Percentiles rank a stretch among this genome's conserved stretches.
These are phyloP conservation scores for Gibbula magus DNA, from an alignment of 2,888 invertebrate species.

Conservation along the genomic window DNA sequence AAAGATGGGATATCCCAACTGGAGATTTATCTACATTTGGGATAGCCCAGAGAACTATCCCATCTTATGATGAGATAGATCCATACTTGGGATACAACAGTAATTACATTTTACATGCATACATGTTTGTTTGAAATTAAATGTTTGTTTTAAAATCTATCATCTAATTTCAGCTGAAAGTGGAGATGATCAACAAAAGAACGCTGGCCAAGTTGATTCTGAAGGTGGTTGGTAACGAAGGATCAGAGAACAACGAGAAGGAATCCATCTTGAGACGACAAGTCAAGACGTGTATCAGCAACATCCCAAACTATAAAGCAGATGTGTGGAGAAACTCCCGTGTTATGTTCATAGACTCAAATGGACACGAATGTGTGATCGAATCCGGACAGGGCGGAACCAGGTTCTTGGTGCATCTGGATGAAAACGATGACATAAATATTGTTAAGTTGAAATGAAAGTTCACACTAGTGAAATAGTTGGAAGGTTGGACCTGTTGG, in stretches of 20 bases:
- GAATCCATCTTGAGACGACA: no score
- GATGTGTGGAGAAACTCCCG: neutral
- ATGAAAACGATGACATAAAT: neutral
- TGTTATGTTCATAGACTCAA: neutral
- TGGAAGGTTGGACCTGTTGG: no score
- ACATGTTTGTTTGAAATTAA: no score
- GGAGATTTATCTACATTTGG: no score
- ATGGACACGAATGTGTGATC: neutral
- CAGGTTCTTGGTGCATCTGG: neutral
- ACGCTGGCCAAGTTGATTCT: neutral
- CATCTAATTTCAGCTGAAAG: neutral
- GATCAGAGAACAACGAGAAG: no score
- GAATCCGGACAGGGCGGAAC: neutral
- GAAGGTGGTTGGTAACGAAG: neutral
- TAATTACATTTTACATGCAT: no score
- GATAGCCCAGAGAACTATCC: no score
- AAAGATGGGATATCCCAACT: no score
- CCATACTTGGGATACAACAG: no score
- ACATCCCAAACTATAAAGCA: neutral
- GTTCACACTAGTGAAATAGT: no score
- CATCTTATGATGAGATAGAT: no score
- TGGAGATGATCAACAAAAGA: neutral
- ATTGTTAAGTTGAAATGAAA: neutral
- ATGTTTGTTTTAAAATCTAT: no score
- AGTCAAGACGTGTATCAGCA: neutral